phyloP scores from a whole-genome alignment of 2,113 vertebrate species.

The Elaphurus davidianus region DNA sequence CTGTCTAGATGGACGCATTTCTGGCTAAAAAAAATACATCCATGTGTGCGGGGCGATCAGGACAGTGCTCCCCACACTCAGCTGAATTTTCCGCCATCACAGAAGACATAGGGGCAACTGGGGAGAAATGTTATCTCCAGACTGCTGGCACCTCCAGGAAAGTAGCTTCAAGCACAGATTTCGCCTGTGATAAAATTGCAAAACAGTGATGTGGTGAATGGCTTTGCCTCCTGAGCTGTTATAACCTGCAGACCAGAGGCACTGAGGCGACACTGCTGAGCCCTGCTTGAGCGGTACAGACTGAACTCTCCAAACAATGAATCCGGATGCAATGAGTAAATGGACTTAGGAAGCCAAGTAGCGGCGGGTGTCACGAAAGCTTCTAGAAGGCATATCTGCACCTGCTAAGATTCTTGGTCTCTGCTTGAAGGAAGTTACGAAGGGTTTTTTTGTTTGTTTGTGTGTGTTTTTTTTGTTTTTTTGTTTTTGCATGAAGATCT shows the following conservation, averaged over 20 bases:
- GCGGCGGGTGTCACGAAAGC: not conserved
- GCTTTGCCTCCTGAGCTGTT: not conserved
- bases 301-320: not conserved
- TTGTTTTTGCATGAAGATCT: not conserved
- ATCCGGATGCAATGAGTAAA: too few species aligned
- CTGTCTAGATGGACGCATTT: not conserved
- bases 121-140: not conserved
- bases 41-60: not conserved
- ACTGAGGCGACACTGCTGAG: not conserved
- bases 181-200: not conserved
- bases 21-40: not conserved
- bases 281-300: not conserved
- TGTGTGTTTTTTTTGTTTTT: not conserved
- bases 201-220: not conserved
- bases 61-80: fast-evolving
- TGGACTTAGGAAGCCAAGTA: too few species aligned
- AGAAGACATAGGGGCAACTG: not conserved
- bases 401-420: not conserved
- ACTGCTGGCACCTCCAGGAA: not conserved
- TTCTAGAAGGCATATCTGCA: not conserved
- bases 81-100: not conserved
- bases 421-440: not conserved
- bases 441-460: not conserved
- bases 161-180: not conserved
- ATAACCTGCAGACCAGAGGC: not conserved